phyloP scores from a whole-genome alignment of 2,888 invertebrate species.

The Chrysomela aeneicollis region DNA sequence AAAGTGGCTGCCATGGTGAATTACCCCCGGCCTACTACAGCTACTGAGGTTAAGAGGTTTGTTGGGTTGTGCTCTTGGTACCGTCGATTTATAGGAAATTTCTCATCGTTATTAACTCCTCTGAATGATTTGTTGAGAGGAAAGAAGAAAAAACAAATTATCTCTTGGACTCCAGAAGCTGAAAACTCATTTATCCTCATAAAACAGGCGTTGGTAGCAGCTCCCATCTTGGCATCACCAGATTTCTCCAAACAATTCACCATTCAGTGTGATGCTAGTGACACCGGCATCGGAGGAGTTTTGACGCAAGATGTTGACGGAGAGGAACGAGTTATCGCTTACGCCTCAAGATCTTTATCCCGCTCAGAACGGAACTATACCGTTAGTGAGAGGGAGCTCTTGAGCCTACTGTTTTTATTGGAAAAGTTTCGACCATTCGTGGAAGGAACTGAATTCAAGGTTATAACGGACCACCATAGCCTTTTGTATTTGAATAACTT shows the following conservation, averaged over 20 bases:
- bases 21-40: constrained; percentile 40
- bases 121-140: constrained; percentile 43
- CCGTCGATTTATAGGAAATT: constrained; percentile 42
- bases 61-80: constrained; percentile 46
- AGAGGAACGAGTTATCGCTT: constrained; percentile 31
- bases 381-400: constrained; percentile 33
- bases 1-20: constrained; percentile 25
- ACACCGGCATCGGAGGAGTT: constrained; percentile 40
- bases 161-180: constrained; percentile 41
- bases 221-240: constrained; percentile 42
- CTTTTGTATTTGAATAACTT: constrained; percentile 43
- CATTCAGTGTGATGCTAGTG: constrained; percentile 45
- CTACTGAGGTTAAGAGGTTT: constrained; percentile 47
- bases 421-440: constrained; percentile 40
- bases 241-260: constrained; percentile 44
- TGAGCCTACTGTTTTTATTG: constrained; percentile 29
- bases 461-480: constrained; percentile 45
- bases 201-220: constrained; percentile 41
- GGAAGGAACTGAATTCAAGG: constrained; percentile 42
- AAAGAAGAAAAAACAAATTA: constrained; percentile 33
- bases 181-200: constrained; percentile 41
- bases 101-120: constrained; percentile 42
- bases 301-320: constrained; percentile 25
- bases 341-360: constrained; percentile 30
- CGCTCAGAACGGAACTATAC: constrained; percentile 27